A percentile compares a stretch with the other conserved stretches of the same genome.
These are phyloP conservation scores for Formica aserva DNA, from an alignment of 2,888 invertebrate genomes.

Conservation along the genomic window DNA sequence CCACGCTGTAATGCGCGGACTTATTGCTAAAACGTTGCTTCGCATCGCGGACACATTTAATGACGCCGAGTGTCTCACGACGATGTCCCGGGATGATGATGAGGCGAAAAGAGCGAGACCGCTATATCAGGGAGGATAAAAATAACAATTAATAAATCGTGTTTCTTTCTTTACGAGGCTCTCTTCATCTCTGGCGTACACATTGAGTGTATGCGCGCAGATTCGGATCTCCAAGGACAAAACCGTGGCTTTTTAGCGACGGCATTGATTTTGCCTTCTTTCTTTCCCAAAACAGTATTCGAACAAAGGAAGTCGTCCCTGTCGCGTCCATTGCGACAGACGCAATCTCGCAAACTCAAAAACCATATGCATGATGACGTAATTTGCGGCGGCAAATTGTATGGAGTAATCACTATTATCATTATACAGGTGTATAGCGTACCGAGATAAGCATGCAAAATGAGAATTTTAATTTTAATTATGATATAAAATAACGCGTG, in stretches of 20 bases:
- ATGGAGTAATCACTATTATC: constrained; percentile 30
- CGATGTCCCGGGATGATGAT: background rate
- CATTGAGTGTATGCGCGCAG: constrained; percentile 47
- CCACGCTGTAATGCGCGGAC: constrained; percentile 9
- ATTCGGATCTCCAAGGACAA: constrained; percentile 70
- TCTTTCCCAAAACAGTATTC: constrained; percentile 30
- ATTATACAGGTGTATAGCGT: background rate
- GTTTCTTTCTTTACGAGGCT: constrained; percentile 49
- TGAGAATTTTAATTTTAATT: constrained; percentile 14
- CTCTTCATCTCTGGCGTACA: constrained; percentile 37
- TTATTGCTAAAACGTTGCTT: constrained; percentile 36
- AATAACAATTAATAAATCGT: constrained; percentile 67
- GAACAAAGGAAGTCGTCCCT: constrained; percentile 43
- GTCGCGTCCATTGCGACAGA: constrained; percentile 46
- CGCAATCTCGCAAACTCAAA: constrained; percentile 27
- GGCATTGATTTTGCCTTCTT: constrained; percentile 44
- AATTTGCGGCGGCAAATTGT: constrained; percentile 60
- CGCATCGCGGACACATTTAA: constrained; percentile 2
- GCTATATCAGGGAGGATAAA: constrained; percentile 56
- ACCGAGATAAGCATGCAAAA: constrained; percentile 21
- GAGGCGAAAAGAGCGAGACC: constrained; percentile 9
- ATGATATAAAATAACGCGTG: background rate
- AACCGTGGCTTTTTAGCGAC: constrained; percentile 28
- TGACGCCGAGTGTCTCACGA: constrained; percentile 6
- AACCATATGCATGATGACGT: constrained; percentile 49